Evolutionary conservation across 2,888 invertebrate genomes (phyloP), one percentile per base, ranked within the genome.

Genomic region (Flexamia atlantica): DNA sequence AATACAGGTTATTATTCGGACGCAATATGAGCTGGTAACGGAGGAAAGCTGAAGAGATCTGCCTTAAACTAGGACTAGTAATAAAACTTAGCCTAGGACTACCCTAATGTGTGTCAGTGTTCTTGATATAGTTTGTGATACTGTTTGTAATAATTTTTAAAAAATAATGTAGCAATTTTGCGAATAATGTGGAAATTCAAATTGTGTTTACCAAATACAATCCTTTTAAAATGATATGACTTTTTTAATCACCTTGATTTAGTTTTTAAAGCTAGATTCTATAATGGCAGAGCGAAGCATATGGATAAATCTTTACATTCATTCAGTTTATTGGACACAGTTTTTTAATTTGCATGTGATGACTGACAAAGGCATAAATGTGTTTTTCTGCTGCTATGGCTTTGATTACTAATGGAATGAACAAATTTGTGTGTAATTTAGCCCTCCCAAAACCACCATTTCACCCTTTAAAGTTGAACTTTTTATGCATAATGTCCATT

Each of bases 71-170:
- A 79, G 50, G 50, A 50, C 28, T 53, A 57, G 30, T 79, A 12
- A 42, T 76, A 76, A 23, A 20, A 42, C 50, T 32, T 32, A 57
- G 40, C 72, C 53, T 53, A 53, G 53, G 53, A 23, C 68, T 68
- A 68, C 68, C 72, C 72, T 12, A 79, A 57, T 53, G 79, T 53
- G 53, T 79, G 79, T 79, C 79, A 50, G 79, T 79, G 79, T 79
- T 79, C 57, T 79, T 57, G 50, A 46, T 79, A 57, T 57, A 57
- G 79, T 79, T 57, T 79, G 57, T 79, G 53, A 79, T 79, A 79
- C 57, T 76, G 30, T 79, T 50, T 79, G 79, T 57, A 57, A 79
- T 57, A 57, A 79, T 79, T 57, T 79, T 50, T 79, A 79, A 57
- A 79, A 79, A 40, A 28, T 32, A 32, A 2, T 76, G 50, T 79